A percentile compares a stretch with the other conserved stretches of the same genome.
Evolutionary conservation across 2,888 invertebrate genomes (phyloP).

Genomic region (Lysandra coridon): DNA sequence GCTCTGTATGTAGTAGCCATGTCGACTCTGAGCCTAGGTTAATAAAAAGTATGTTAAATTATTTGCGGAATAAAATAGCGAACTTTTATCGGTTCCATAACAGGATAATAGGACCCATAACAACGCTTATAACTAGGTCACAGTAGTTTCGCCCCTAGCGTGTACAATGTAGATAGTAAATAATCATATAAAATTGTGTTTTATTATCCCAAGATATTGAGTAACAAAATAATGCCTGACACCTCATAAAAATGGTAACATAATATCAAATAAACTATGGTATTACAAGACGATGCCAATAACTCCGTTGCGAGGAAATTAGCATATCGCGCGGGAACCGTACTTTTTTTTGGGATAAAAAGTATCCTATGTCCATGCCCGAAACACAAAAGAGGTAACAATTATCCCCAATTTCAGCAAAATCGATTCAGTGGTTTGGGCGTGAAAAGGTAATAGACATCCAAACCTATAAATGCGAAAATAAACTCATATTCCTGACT

Average conservation of each 20-base stretch:
- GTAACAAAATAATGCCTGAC: conserved; percentile 12
- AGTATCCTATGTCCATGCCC: too few species aligned
- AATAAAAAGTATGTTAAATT: not conserved
- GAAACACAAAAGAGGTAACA: too few species aligned
- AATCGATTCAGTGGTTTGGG: too few species aligned
- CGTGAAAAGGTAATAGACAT: too few species aligned
- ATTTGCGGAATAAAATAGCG: not conserved
- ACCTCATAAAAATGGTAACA: not conserved
- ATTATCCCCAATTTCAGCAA: too few species aligned
- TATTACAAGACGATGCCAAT: not conserved
- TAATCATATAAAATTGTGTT: conserved; percentile 11
- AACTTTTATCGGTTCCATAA: conserved; percentile 13
- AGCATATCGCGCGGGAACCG: too few species aligned
- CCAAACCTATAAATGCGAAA: too few species aligned
- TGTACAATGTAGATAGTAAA: conserved; percentile 7
- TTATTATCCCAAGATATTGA: conserved; percentile 15
- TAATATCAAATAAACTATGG: not conserved
- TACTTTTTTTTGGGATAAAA: too few species aligned
- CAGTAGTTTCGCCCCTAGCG: not conserved
- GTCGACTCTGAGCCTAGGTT: not conserved
- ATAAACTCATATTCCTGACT: not conserved
- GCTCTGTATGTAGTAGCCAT: too few species aligned
- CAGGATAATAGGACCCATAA: conserved; percentile 1
- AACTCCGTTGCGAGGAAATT: too few species aligned
- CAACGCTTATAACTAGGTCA: conserved; percentile 15